Evolutionary conservation across 2,113 vertebrate genomes (phyloP), one percentile per base, ranked within the genome.

Genomic region (Entosphenus tridentatus): DNA sequence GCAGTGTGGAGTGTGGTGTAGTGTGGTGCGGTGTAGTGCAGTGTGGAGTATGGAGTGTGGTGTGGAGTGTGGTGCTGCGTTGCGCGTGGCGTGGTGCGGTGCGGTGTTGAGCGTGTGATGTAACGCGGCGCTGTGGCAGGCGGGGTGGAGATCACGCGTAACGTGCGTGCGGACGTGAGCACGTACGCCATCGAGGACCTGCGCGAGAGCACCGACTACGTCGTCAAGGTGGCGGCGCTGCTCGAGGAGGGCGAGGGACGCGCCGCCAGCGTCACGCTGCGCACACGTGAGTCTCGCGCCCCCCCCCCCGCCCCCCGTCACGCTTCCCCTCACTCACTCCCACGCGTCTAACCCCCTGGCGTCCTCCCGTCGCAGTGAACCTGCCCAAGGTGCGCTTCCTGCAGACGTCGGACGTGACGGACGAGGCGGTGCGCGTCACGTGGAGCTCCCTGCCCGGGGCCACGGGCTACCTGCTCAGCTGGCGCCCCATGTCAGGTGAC

Each of bases 401-500:
- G 59, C 69, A 67, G 2, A 72, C 79, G 11, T 73, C 78, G 70
- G 82, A 87, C 72, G 78, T 74, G 1, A 75, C 78, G 0, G 80
- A 82, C 70, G 78, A 77, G 74, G 83, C 82, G 14, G 2, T 80
- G 57, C 67, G 81, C 69, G 75, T 89, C 17, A 84, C 80, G 73
- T 89, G 87, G 87, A 75, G 57, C 0, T 77, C 76, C 0, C 83
- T 83, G 10, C 74, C 76, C 1, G 82, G 77, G 7, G 82, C 74
- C 69, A 85, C 85, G 9, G 80, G 71, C 0, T 89, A 87, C 65
- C 71, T 76, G 0, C 76, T 89, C 16, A 76, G 75, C 2, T 89
- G 86, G 86, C 79, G 77, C 18, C 80, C 81, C 71, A 77, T 85
- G 72, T 87, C 86, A 82, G 84, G 86, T 89, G 72, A 72, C 8